phyloP scores from a whole-genome alignment of 30 jellyfish, hydroid and myxozoan species.

The Aurelia sp. region DNA sequence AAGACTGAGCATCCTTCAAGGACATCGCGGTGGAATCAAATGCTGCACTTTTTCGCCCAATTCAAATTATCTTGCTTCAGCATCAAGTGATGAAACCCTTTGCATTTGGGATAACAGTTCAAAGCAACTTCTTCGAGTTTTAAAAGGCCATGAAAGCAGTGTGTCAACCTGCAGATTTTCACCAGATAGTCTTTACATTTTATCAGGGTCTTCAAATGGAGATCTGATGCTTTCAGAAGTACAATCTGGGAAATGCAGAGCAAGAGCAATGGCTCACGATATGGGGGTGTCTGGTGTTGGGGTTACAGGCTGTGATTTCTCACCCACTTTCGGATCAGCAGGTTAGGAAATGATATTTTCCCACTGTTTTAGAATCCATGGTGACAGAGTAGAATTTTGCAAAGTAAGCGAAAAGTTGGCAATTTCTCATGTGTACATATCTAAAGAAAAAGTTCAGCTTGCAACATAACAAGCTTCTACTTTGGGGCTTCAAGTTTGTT shows the following conservation, averaged over 20 bases:
- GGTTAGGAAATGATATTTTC: slow-evolving; percentile 25
- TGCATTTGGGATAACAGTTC: slow-evolving; percentile 83
- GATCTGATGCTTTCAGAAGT: slow-evolving; percentile 84
- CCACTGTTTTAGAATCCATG: background rate
- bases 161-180: slow-evolving; percentile 87
- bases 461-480: too few relatives aligned
- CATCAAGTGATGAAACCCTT: slow-evolving; percentile 81
- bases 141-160: slow-evolving; percentile 81
- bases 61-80: slow-evolving; percentile 76
- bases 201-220: slow-evolving; percentile 93
- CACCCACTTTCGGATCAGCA: slow-evolving; percentile 87
- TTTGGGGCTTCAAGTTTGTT: too few relatives aligned
- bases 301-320: slow-evolving; percentile 92
- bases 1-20: slow-evolving; percentile 67
- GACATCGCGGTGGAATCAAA: slow-evolving; percentile 80
- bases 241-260: slow-evolving; percentile 78
- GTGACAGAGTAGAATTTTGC: too few relatives aligned
- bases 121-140: slow-evolving; percentile 48
- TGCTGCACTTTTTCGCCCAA: slow-evolving; percentile 86
- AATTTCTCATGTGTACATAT: too few relatives aligned
- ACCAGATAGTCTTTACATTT: slow-evolving; percentile 83
- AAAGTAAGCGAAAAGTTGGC: too few relatives aligned
- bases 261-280: slow-evolving; percentile 82
- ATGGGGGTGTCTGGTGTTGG: slow-evolving; percentile 94
- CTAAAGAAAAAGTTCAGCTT: too few relatives aligned